These are phyloP conservation scores for Coptotermes formosanus DNA, from an alignment of 1,140 invertebrate genomes.

Conservation along the genomic window DNA sequence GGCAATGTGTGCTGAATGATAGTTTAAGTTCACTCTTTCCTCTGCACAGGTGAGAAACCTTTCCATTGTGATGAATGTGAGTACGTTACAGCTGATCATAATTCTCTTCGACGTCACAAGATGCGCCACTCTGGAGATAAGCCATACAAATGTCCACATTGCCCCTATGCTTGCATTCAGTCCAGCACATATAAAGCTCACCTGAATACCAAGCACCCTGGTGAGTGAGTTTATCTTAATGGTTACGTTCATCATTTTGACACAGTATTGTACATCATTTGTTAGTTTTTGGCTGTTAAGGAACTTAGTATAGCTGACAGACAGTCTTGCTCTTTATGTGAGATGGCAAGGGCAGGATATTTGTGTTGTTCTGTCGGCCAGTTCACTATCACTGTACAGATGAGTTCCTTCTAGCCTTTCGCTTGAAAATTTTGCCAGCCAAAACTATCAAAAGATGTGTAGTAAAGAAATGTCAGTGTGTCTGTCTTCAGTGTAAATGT, in stretches of 20 bases:
- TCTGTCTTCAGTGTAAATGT: no score
- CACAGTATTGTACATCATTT: not conserved
- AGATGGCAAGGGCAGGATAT: no score
- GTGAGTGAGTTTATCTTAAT: slow-evolving; percentile 34
- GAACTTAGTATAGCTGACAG: no score
- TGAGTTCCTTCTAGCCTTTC: no score
- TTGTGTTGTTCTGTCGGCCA: no score
- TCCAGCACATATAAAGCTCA: slow-evolving; percentile 63
- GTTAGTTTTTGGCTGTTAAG: no score
- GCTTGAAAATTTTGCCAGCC: no score
- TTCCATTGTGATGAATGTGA: slow-evolving; percentile 75
- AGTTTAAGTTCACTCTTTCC: slow-evolving; percentile 25
- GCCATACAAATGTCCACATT: slow-evolving; percentile 69
- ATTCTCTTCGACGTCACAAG: slow-evolving; percentile 75
- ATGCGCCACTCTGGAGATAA: slow-evolving; percentile 72
- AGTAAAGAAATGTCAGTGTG: no score
- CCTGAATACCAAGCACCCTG: slow-evolving; percentile 57
- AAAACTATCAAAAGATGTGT: no score
- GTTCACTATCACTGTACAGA: no score
- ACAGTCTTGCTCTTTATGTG: no score
- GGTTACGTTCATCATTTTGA: not conserved
- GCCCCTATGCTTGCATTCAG: slow-evolving; percentile 68
- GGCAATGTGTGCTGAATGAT: no score
- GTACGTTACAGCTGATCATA: slow-evolving; percentile 77
- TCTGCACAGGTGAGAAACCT: slow-evolving; percentile 69